A percentile compares a stretch with the other conserved stretches of the same genome.
Conservation (phyloP, 1,140 invertebrate genomes). For the Drosophila triauraria region DNA sequence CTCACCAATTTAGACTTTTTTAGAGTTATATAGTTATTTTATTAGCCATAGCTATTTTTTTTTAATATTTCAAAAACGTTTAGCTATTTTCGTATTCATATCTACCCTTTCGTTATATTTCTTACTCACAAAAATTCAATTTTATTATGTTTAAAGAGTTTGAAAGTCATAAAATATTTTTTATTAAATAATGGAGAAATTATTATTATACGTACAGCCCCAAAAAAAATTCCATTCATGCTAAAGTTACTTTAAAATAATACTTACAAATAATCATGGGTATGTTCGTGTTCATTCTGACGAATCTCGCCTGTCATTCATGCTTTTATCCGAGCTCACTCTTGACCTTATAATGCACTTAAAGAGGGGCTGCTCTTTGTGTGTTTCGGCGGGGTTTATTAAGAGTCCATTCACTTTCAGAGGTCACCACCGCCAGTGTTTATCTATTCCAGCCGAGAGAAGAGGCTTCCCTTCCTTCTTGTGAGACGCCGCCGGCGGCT, state of each 20-base stretch:
- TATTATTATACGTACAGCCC: too few species aligned
- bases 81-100: too few species aligned
- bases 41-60: too few species aligned
- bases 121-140: too few species aligned
- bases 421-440: slow-evolving; percentile 33
- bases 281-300: slow-evolving; percentile 6
- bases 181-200: too few species aligned
- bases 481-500: slow-evolving; percentile 41
- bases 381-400: slow-evolving; percentile 13
- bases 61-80: too few species aligned
- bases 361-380: slow-evolving; percentile 10
- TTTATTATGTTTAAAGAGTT: too few species aligned
- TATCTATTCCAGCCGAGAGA: slow-evolving; percentile 27
- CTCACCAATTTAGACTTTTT: too few species aligned
- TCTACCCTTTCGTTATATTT: too few species aligned
- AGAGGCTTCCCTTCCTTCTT: slow-evolving; percentile 29
- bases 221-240: too few species aligned
- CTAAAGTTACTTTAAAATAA: neutral
- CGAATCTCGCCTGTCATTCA: slow-evolving; percentile 1
- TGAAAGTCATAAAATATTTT: too few species aligned
- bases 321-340: slow-evolving; percentile 13
- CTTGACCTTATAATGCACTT: slow-evolving; percentile 33
- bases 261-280: neutral
- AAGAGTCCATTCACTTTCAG: slow-evolving; percentile 48
- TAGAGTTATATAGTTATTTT: too few species aligned